Evolutionary conservation across 53 echinoderm and acorn worm genomes (phyloP).

Genomic region (Luidia sarsii): DNA sequence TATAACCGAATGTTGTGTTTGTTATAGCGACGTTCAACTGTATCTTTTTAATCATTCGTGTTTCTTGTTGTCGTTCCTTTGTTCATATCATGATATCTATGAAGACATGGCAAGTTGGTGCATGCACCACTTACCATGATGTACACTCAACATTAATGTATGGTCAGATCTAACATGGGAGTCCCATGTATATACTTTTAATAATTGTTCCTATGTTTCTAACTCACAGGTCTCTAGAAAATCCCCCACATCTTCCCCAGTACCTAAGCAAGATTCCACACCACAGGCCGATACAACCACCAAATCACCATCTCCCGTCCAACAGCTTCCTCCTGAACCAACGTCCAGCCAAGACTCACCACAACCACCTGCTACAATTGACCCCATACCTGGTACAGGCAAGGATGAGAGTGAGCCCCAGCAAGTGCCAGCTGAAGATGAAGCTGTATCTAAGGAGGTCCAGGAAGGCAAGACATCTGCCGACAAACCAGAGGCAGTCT

Average conservation of each 20-base stretch:
- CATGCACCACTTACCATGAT: too few relatives aligned
- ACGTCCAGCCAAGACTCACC: slow-evolving; percentile 6
- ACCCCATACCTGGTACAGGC: neutral
- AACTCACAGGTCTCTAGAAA: slow-evolving; percentile 27
- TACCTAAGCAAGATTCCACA: slow-evolving; percentile 26
- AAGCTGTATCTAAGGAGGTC: neutral
- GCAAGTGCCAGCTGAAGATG: neutral
- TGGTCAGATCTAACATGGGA: too few relatives aligned
- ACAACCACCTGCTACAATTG: neutral
- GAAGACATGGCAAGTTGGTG: too few relatives aligned
- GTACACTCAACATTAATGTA: too few relatives aligned
- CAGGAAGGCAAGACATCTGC: neutral
- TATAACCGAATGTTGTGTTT: too few relatives aligned
- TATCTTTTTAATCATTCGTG: too few relatives aligned
- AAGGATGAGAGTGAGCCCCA: neutral
- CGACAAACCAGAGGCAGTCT: neutral
- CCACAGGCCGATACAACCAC: neutral
- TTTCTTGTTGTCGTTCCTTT: too few relatives aligned
- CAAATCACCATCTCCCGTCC: slow-evolving; percentile 17
- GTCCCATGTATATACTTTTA: too few relatives aligned
- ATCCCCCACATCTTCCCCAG: slow-evolving; percentile 41
- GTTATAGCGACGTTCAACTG: too few relatives aligned
- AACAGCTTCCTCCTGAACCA: slow-evolving; percentile 22
- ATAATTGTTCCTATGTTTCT: too few relatives aligned
- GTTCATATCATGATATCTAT: too few relatives aligned